Evolutionary conservation across 23 tunicate species (phyloP).

Genomic region (Styela plicata): DNA sequence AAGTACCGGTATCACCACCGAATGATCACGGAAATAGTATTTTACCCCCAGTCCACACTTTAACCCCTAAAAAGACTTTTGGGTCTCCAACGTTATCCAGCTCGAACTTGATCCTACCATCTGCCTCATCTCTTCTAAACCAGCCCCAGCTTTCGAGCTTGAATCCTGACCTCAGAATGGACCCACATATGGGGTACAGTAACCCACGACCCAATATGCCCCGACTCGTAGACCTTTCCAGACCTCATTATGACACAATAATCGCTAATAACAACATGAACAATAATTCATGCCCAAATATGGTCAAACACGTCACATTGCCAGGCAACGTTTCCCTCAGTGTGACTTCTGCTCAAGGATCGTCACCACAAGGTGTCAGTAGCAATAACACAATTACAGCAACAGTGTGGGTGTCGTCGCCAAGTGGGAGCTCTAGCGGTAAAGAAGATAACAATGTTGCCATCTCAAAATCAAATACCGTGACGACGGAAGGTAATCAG

Average conservation of each 20-base stretch:
- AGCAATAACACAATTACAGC: not conserved
- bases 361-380: not conserved
- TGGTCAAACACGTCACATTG: conserved; percentile 2
- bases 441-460: not conserved
- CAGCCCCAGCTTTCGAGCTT: not conserved
- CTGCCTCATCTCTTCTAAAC: conserved; percentile 20
- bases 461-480: not conserved
- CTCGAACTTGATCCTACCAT: conserved; percentile 4
- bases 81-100: not conserved
- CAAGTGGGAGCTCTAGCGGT: not conserved
- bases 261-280: conserved; percentile 21
- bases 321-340: not conserved
- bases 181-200: not conserved
- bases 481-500: not conserved
- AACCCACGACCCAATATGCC: not conserved
- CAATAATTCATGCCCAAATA: conserved; percentile 2
- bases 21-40: conserved; percentile 23
- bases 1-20: conserved; percentile 3
- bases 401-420: not conserved
- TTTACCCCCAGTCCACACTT: conserved; percentile 22
- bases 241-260: conserved; percentile 19
- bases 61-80: conserved; percentile 22
- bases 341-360: not conserved
- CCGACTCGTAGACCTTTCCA: not conserved
- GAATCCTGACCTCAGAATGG: not conserved